These are phyloP conservation scores for Monomorium pharaonis DNA, from an alignment of 1,140 invertebrate genomes.

Conservation along the genomic window DNA sequence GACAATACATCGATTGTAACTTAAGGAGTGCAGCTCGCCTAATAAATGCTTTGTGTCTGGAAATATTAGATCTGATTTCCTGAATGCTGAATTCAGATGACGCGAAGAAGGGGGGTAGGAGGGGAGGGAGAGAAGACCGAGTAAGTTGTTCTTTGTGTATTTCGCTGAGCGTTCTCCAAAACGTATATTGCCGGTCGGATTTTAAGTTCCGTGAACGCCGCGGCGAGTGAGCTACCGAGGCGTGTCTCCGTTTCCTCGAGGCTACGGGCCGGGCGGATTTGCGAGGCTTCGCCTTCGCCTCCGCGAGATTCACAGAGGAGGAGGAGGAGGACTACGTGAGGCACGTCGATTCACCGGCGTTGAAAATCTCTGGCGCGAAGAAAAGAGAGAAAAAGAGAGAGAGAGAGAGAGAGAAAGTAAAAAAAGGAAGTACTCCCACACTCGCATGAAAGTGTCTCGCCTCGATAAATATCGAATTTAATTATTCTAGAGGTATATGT, in stretches of 20 bases:
- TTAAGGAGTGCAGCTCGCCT: not conserved
- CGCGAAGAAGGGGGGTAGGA: not conserved
- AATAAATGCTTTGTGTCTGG: not conserved
- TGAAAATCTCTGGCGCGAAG: not conserved
- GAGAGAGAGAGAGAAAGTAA: too few species aligned
- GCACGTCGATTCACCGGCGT: not conserved
- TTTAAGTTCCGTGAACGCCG: constrained; percentile 57
- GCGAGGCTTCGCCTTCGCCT: constrained; percentile 29
- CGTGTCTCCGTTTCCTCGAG: constrained; percentile 69
- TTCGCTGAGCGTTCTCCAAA: constrained; percentile 26
- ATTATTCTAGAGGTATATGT: not conserved
- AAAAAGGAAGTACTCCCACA: too few species aligned
- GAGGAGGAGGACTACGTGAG: too few species aligned
- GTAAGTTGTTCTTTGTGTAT: not conserved
- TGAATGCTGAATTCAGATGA: not conserved
- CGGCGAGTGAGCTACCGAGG: constrained; percentile 57
- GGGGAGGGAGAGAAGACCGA: not conserved
- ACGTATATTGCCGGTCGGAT: constrained; percentile 38
- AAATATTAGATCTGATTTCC: not conserved
- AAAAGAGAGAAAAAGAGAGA: not conserved
- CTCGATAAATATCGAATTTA: not conserved
- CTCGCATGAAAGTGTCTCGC: not conserved
- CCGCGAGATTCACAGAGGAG: constrained; percentile 38
- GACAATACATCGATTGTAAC: too few species aligned
- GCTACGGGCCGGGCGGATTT: constrained; percentile 49